Conservation (phyloP, 2,113 vertebrate species). For the Thermophis baileyi region DNA sequence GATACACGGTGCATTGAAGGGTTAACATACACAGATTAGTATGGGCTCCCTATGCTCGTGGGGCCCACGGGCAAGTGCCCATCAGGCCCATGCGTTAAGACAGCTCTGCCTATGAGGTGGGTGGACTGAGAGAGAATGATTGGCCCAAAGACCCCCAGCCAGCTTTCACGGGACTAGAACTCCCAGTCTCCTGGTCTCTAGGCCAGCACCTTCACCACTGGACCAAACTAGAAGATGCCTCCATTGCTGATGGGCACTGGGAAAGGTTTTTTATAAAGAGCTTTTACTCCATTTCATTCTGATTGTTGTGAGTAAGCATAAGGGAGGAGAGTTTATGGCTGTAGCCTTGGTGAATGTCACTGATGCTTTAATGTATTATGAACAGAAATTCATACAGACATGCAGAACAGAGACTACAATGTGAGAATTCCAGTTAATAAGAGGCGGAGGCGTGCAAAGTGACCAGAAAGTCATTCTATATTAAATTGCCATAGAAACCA, state of each 20-base stretch:
- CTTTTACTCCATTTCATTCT: background rate
- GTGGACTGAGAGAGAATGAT: background rate
- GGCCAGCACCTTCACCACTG: background rate
- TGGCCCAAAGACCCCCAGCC: background rate
- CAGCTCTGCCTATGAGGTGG: too few species aligned
- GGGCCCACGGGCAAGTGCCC: too few species aligned
- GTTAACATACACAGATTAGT: too few species aligned
- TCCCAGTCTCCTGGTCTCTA: background rate
- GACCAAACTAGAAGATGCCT: background rate
- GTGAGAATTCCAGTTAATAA: background rate
- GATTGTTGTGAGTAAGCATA: background rate
- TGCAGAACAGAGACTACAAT: background rate
- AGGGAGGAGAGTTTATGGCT: constrained; percentile 18
- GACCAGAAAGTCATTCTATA: constrained; percentile 9
- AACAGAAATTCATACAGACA: constrained; percentile 18
- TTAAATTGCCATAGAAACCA: background rate
- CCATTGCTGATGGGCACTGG: background rate
- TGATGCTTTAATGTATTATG: constrained; percentile 24
- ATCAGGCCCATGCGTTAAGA: too few species aligned
- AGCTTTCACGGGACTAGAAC: background rate
- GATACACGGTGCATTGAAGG: too few species aligned
- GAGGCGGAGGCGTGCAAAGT: background rate
- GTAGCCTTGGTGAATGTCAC: constrained; percentile 3
- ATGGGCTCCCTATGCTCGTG: too few species aligned
- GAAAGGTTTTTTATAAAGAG: background rate